Evolutionary conservation across 2,797 vertebrate species (phyloP), one percentile per base, ranked within the genome.

Genomic region (Betta splendens): DNA sequence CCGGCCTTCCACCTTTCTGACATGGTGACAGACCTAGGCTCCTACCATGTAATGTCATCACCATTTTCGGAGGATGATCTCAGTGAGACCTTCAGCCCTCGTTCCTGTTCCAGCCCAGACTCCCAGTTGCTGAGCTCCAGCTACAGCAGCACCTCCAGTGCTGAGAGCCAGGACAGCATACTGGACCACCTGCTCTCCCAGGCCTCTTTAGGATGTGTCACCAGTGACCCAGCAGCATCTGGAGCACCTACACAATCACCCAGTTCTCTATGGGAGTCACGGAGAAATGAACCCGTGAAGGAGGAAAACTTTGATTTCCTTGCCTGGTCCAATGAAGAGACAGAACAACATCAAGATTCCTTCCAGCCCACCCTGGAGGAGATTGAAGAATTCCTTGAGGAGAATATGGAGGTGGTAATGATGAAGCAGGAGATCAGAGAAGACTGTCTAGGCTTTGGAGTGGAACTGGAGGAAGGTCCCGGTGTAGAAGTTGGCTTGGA

Each of bases 351-450:
- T 0, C 84, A 78, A 44, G 89, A 88, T 31, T 97, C 90, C 53
- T 98, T 98, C 87, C 95, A 96, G 81, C 96, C 96, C 40, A 98
- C 96, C 0, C 84, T 98, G 86, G 96, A 98, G 75, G 96, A 98
- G 85, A 98, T 98, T 0, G 95, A 98, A 86, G 96, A 98, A 72
- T 98, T 98, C 89, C 83, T 98, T 67, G 94, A 97, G 85, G 96
- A 98, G 72, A 98, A 98, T 67, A 98, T 98, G 96, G 93, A 95
- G 61, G 69, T 87, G 26, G 88, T 93, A 31, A 88, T 82, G 1
- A 88, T 92, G 77, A 95, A 94, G 79, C 91, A 92, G 69, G 92
- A 92, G 49, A 69, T 84, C 31, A 86, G 78, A 75, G 89, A 87
- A 5, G 78, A 80, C 57, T 80, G 70, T 62, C 87, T 85, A 46